Conservation (phyloP, 2,888 invertebrate species). For the Habrosyne pyritoides region DNA sequence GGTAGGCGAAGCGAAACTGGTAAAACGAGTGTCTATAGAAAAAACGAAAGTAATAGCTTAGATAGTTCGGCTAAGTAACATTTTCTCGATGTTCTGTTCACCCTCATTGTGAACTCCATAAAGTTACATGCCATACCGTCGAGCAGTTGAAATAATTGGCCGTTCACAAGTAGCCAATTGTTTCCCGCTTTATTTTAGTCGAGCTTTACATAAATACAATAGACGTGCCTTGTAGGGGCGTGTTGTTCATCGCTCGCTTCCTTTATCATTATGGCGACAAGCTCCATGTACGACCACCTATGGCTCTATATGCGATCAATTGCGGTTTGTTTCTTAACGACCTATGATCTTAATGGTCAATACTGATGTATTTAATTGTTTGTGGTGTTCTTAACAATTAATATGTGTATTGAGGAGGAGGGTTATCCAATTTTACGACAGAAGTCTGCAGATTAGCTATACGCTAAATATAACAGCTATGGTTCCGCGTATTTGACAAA, state of each 20-base stretch:
- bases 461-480: too few relatives aligned
- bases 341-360: slow-evolving; percentile 17
- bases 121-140: not conserved
- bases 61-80: too few relatives aligned
- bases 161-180: slow-evolving; percentile 7
- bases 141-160: slow-evolving; percentile 1
- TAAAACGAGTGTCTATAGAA: too few relatives aligned
- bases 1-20: too few relatives aligned
- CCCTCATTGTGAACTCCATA: not conserved
- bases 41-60: too few relatives aligned
- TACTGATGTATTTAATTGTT: slow-evolving; percentile 12
- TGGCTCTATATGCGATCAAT: slow-evolving; percentile 43
- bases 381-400: not conserved
- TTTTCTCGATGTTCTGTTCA: too few relatives aligned
- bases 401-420: too few relatives aligned
- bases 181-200: slow-evolving; percentile 31
- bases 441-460: too few relatives aligned
- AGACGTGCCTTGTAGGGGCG: slow-evolving; percentile 42
- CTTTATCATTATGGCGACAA: slow-evolving; percentile 46
- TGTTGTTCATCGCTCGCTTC: slow-evolving; percentile 47
- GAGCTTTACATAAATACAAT: slow-evolving; percentile 54
- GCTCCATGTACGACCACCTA: slow-evolving; percentile 34
- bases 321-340: slow-evolving; percentile 42
- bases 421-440: too few relatives aligned
- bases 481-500: too few relatives aligned